A percentile compares a stretch with the other conserved stretches of the same genome.
Evolutionary conservation across 2,888 invertebrate genomes (phyloP).

Genomic region (Beris morrisii): DNA sequence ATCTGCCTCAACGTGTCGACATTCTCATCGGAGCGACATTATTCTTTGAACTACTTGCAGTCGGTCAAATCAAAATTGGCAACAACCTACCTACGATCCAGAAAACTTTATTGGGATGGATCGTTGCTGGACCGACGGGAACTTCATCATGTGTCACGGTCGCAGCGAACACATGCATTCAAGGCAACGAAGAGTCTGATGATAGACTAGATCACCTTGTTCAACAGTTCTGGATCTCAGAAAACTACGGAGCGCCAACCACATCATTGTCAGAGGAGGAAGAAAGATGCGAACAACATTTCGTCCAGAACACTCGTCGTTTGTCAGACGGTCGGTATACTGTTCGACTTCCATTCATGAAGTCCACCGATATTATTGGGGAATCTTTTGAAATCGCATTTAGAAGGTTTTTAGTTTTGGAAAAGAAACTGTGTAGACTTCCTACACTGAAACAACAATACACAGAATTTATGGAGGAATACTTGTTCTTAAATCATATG

Average conservation of each 20-base stretch:
- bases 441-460: too few species aligned
- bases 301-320: not conserved
- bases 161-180: not conserved
- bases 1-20: constrained; percentile 20
- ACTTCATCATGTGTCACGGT: not conserved
- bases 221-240: not conserved
- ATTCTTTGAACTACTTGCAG: not conserved
- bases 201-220: not conserved
- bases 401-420: not conserved
- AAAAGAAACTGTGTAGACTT: not conserved
- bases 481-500: not conserved
- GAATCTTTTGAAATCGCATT: not conserved
- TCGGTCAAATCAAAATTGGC: constrained; percentile 24
- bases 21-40: constrained; percentile 27
- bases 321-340: not conserved
- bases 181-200: not conserved
- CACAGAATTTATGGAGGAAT: not conserved
- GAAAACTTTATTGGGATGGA: constrained; percentile 28
- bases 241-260: not conserved
- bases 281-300: not conserved
- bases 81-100: constrained; percentile 14
- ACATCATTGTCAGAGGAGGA: not conserved
- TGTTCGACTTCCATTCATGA: not conserved
- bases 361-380: not conserved
- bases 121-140: not conserved